These are phyloP conservation scores for Acromyrmex heyeri DNA, from an alignment of 1,140 invertebrate genomes.

Conservation along the genomic window DNA sequence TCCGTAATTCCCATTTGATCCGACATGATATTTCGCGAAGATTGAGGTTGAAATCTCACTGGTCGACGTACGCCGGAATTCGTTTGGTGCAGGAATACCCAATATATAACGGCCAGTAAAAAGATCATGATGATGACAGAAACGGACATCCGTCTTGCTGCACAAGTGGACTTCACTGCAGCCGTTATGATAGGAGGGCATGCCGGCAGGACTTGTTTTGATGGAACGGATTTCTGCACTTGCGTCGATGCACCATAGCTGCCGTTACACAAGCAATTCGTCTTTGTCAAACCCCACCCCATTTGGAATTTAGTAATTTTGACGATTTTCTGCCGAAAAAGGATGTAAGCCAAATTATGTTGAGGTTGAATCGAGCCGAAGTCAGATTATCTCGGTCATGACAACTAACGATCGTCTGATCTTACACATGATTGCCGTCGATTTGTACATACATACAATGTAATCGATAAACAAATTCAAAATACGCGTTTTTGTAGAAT, in stretches of 20 bases:
- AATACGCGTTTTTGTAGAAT: not conserved
- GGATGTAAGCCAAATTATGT: not conserved
- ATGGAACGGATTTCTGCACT: not conserved
- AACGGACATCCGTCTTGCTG: conserved; percentile 52
- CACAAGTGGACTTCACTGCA: conserved; percentile 40
- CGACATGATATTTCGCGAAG: not conserved
- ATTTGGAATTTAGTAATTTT: conserved; percentile 68
- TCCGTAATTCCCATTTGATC: not conserved
- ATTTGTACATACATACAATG: not conserved
- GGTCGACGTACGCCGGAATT: not conserved
- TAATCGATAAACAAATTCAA: conserved; percentile 13
- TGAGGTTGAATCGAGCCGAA: conserved; percentile 11
- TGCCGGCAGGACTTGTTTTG: conserved; percentile 31
- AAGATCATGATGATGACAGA: conserved; percentile 39
- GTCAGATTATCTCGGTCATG: not conserved
- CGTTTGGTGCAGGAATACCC: conserved; percentile 4
- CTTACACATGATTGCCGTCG: conserved; percentile 4
- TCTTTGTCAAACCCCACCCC: conserved; percentile 39
- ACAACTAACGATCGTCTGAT: conserved; percentile 44
- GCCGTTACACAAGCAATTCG: conserved; percentile 53
- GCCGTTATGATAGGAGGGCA: conserved; percentile 60
- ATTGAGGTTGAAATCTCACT: conserved; percentile 36
- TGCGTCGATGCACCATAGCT: not conserved
- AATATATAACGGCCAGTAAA: conserved; percentile 43
- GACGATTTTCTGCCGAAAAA: conserved; percentile 29